Base-by-base conservation (phyloP, 2,113 vertebrate species). In the Podarcis cretensis region DNA sequence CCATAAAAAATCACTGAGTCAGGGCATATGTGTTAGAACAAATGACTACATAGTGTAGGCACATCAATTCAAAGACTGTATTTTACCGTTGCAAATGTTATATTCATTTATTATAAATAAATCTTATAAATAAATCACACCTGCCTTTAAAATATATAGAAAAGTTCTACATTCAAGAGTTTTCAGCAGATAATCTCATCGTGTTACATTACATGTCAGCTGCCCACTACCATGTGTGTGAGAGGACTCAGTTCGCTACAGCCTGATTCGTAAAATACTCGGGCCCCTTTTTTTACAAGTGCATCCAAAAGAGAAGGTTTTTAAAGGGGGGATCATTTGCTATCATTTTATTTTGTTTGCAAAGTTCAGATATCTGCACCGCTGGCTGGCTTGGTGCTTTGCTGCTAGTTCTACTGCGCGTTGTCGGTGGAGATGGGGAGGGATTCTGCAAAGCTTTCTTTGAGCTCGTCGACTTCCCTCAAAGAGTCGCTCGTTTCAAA, bases 21-120 rank as follows among this genome's bases (percentile, higher is more conserved):
- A 43, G 48, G 20, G 10, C 69, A 6, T 10, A 25, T 48, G 21
- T 16, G 18, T 48, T 81, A 57, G 37, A 66, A 20, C 20, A 43
- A 83, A 76, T 5, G 0, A 65, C 21, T 65, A n/a, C 35, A 69
- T 3, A 83, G 65, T 59, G 87, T 18, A 75, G 35, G 57, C 14
- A 68, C 69, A 89, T 27, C 77, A 54, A 37, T 93, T 14, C 20
- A 86, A 54, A 74, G n/a, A 68, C 8, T 88, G 54, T 4, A 68
- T 21, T 83, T 83, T 40, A 80, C 35, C 30, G 16, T 20, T 86
- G n/a, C 27, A 48, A 65, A 79, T 81, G 57, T 85, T 90, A 1
- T n/a, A 43, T 74, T 82, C 84, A 90, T 90, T 94, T 91, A 81
- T 90, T 80, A 87, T 57, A 93, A 93, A 89, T 90, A 90, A 88